Percentiles rank a stretch among this genome's conserved stretches.
These are phyloP conservation scores for Epizoanthus fatuus DNA, from an alignment of 92 coral and sea anemone genomes.

Conservation along the genomic window DNA sequence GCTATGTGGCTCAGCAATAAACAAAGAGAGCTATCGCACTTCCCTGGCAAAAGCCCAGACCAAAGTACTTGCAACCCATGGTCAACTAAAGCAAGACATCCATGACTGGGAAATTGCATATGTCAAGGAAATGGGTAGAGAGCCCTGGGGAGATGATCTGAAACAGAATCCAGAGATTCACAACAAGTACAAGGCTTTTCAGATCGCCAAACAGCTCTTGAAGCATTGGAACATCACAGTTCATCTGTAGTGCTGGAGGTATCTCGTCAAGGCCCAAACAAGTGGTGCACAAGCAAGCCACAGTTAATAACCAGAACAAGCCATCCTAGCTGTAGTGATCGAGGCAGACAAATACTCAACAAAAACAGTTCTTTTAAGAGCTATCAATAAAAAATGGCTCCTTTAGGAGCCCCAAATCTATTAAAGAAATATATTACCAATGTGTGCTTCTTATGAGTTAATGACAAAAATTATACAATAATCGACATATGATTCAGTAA, in stretches of 20 bases:
- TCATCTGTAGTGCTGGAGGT: neutral
- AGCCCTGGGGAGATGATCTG: constrained; percentile 28
- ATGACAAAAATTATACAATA: no score
- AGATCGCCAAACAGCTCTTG: constrained; percentile 17
- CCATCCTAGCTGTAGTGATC: no score
- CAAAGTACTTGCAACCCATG: constrained; percentile 10
- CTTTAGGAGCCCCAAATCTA: no score
- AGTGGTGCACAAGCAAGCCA: no score
- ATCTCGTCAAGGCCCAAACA: no score
- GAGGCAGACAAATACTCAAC: no score
- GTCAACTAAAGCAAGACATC: neutral
- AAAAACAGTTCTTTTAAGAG: no score
- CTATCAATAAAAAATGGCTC: no score
- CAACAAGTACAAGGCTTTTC: constrained; percentile 21
- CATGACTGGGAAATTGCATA: constrained; percentile 1
- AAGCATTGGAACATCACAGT: constrained; percentile 33
- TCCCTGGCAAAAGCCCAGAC: neutral
- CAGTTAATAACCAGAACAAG: no score
- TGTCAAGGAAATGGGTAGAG: neutral
- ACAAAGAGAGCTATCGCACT: neutral
- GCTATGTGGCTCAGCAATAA: neutral
- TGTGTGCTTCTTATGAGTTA: no score
- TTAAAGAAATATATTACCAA: no score
- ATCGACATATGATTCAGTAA: no score
- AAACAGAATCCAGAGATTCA: neutral